Evolutionary conservation across 2,113 vertebrate species (phyloP).

Genomic region (Buteo buteo): DNA sequence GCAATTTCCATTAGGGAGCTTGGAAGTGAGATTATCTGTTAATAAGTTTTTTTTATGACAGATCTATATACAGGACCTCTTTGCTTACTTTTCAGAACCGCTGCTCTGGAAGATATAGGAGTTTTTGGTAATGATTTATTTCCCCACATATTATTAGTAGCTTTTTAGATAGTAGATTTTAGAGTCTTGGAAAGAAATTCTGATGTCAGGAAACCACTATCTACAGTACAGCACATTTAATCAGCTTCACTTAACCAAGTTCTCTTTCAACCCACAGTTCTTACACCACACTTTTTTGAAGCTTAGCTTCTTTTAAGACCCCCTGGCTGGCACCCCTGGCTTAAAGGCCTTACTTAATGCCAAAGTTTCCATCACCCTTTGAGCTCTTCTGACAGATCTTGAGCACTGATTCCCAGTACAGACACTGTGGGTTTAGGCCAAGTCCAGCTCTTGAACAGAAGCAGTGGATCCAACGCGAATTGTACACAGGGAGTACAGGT

Average conservation of each 20-base stretch:
- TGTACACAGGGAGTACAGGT: not conserved
- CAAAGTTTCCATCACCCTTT: not conserved
- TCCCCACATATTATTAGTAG: not conserved
- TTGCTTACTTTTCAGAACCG: not conserved
- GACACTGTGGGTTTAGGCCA: not conserved
- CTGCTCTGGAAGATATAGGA: not conserved
- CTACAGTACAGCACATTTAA: constrained; percentile 18
- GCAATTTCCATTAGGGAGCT: not conserved
- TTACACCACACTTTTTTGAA: not conserved
- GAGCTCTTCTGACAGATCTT: not conserved
- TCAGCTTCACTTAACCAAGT: constrained; percentile 1
- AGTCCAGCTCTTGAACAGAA: not conserved
- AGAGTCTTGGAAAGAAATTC: not conserved
- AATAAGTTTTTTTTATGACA: not conserved
- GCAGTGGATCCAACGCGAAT: not conserved
- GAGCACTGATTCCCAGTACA: not conserved
- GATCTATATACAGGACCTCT: not conserved
- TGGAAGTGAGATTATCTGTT: not conserved
- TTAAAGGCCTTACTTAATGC: not conserved
- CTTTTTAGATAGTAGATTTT: not conserved
- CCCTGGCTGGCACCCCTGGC: not conserved
- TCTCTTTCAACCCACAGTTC: not conserved
- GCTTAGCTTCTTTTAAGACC: constrained; percentile 13
- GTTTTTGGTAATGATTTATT: not conserved
- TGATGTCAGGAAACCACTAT: not conserved